Percentiles rank a stretch among this genome's conserved stretches.
phyloP scores from a whole-genome alignment of 2,113 vertebrate species.

The Collichthys lucidus region DNA sequence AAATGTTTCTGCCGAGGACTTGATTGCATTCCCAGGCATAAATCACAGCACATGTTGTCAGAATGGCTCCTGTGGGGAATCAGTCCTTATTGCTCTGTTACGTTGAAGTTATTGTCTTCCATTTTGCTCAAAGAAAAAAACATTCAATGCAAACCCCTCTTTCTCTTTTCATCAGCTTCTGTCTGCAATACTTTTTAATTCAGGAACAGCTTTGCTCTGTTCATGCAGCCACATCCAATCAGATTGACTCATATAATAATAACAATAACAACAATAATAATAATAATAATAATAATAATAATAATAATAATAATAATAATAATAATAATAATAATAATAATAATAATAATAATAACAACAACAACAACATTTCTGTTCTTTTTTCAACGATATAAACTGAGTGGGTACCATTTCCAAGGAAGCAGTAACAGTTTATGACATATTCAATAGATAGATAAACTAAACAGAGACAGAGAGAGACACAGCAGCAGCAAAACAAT shows the following conservation, averaged over 20 bases:
- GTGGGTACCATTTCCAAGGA: not conserved
- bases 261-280: too few species aligned
- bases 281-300: not conserved
- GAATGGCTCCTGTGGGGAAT: slow-evolving; percentile 63
- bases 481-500: too few species aligned
- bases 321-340: not conserved
- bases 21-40: slow-evolving; percentile 55
- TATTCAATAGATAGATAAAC: too few species aligned
- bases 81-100: slow-evolving; percentile 61
- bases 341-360: not conserved
- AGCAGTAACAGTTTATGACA: not conserved
- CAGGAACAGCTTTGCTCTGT: not conserved
- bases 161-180: not conserved
- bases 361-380: not conserved
- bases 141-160: not conserved
- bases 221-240: not conserved
- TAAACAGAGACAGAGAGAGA: too few species aligned
- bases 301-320: not conserved
- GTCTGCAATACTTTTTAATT: not conserved
- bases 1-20: slow-evolving; percentile 42
- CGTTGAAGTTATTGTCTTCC: slow-evolving; percentile 54
- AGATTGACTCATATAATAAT: not conserved
- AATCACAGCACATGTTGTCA: slow-evolving; percentile 57
- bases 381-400: not conserved
- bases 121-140: slow-evolving; percentile 20